Evolutionary conservation across 2,797 vertebrate genomes (phyloP).

Genomic region (Bradypodion ventrale): DNA sequence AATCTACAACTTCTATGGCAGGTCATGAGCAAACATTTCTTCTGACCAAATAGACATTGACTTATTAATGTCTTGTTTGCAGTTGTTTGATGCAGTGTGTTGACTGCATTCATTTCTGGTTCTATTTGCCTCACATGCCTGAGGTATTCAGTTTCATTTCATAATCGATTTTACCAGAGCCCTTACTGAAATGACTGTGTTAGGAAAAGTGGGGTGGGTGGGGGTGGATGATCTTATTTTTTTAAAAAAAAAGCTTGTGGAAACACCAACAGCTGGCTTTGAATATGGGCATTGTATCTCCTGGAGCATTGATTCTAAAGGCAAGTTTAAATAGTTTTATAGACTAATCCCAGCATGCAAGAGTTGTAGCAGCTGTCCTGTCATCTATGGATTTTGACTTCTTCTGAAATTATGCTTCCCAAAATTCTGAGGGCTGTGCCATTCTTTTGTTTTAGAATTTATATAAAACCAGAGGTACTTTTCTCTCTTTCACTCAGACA

Average conservation of each 20-base stretch:
- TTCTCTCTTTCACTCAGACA: neutral
- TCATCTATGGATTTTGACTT: neutral
- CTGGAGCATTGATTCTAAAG: neutral
- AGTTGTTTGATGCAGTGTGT: constrained; percentile 5
- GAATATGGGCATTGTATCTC: constrained; percentile 4
- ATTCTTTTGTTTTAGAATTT: neutral
- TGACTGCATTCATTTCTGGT: neutral
- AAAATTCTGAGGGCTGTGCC: neutral
- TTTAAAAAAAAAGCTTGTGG: neutral
- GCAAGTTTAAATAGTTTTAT: constrained; percentile 10
- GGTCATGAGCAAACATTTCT: neutral
- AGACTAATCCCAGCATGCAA: neutral
- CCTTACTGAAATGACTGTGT: constrained; percentile 2
- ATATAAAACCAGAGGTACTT: neutral
- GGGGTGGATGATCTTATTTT: neutral
- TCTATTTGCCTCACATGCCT: neutral
- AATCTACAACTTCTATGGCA: neutral
- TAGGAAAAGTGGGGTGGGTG: neutral
- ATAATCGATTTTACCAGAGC: neutral
- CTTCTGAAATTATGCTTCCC: neutral
- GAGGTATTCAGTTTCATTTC: neutral
- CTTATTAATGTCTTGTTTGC: constrained; percentile 2
- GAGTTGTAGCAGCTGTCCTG: neutral
- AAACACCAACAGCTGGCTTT: neutral
- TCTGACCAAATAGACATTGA: neutral